phyloP scores from a whole-genome alignment of 2,888 invertebrate genomes.

The Octodonta nipae region DNA sequence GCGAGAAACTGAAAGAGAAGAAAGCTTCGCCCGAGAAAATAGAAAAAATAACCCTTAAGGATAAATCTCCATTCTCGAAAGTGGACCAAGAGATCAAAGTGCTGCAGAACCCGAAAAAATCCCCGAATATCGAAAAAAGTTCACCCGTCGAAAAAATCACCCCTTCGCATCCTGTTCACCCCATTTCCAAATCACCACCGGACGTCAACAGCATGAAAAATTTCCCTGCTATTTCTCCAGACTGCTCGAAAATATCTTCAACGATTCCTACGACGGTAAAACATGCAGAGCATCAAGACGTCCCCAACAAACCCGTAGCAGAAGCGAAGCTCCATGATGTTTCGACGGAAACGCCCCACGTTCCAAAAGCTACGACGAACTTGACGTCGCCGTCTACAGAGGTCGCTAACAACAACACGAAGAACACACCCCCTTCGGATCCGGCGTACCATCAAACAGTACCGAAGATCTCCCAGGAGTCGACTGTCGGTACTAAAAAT shows the following conservation, averaged over 20 bases:
- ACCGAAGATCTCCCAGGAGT: not conserved
- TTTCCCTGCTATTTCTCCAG: constrained; percentile 22
- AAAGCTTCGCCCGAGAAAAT: constrained; percentile 19
- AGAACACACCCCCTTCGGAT: not conserved
- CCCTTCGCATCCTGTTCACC: no score
- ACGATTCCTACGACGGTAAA: no score
- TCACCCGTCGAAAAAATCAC: no score
- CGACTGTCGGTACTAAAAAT: not conserved
- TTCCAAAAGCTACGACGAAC: not conserved
- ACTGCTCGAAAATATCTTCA: no score
- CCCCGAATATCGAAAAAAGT: constrained; percentile 10
- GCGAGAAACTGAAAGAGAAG: constrained; percentile 24
- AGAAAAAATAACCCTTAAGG: no score
- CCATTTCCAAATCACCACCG: no score
- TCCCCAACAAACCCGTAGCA: no score
- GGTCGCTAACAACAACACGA: not conserved
- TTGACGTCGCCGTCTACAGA: not conserved
- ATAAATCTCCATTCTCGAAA: no score
- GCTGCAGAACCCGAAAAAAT: constrained; percentile 17
- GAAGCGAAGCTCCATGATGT: no score
- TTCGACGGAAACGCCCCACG: no score
- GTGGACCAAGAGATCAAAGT: no score
- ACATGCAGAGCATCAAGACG: not conserved
- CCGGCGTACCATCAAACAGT: no score
- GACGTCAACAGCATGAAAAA: constrained; percentile 21